A percentile compares a stretch with the other conserved stretches of the same genome.
These are phyloP conservation scores for Schizopygopsis pylzovi DNA, from an alignment of 2,797 vertebrate species.

Conservation along the genomic window DNA sequence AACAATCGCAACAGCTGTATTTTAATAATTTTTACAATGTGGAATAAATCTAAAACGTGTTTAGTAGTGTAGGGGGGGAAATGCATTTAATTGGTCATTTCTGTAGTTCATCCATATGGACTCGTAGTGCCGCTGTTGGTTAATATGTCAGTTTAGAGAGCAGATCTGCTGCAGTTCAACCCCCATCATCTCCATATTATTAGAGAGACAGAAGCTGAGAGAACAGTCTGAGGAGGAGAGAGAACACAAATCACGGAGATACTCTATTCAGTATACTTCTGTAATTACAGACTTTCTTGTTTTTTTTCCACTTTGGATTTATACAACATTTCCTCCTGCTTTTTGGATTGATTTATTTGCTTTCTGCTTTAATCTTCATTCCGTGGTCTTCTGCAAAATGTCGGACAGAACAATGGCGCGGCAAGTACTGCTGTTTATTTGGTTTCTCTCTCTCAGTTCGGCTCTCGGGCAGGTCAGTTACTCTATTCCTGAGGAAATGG, in stretches of 20 bases:
- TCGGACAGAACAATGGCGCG: slow-evolving; percentile 69
- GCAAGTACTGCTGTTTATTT: slow-evolving; percentile 79
- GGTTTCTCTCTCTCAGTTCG: slow-evolving; percentile 66
- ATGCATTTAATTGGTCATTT: too few relatives aligned
- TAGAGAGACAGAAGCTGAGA: slow-evolving; percentile 23
- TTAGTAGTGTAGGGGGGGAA: neutral
- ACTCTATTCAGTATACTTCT: too few relatives aligned
- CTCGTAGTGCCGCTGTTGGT: slow-evolving; percentile 63
- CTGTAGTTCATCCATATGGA: neutral
- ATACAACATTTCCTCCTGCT: neutral
- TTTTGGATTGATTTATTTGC: neutral
- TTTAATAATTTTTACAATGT: slow-evolving; percentile 25
- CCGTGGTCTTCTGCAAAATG: slow-evolving; percentile 23
- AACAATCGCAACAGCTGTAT: slow-evolving; percentile 9
- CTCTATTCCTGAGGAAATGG: slow-evolving; percentile 86
- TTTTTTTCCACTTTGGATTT: too few relatives aligned
- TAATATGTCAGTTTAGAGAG: slow-evolving; percentile 3
- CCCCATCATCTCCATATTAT: slow-evolving; percentile 26
- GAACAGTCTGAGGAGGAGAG: neutral
- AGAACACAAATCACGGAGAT: neutral
- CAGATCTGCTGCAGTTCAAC: slow-evolving; percentile 31
- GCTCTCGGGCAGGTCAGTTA: slow-evolving; percentile 81
- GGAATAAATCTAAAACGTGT: neutral
- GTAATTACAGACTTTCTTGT: too few relatives aligned
- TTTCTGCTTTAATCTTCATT: neutral